Base-by-base conservation (phyloP, 2,888 invertebrate species). In the Teleiodes luculella region DNA sequence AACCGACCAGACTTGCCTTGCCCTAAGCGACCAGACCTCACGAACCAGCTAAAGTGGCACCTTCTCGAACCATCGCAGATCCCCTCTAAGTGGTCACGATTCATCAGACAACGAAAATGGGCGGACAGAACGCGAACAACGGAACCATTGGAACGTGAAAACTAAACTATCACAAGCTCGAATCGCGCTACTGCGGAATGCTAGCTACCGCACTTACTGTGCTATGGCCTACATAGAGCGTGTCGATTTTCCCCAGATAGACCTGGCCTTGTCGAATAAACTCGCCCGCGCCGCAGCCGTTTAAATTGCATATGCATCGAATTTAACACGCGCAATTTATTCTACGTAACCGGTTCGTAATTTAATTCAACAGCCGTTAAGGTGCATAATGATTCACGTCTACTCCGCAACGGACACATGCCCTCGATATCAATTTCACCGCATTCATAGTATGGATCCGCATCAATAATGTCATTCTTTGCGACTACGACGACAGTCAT, bases 231-330 rank as follows among this genome's bases (percentile, higher is more conserved):
- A 86, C 78, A 81, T 84, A 78, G 74, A 80, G 81, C 80, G 77
- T 80, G 80, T 81, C 74, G 83, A 87, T 87, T 83, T 84, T 81
- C 76, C 72, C 75, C 70, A 69, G 86, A 86, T 86, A 86, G 72
- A 68, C 78, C 65, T 81, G 82, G 81, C 87, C 85, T 87, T 85
- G 83, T 73, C 67, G 76, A 74, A 78, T 69, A 80, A n/a, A 80
- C 75, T 62, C 70, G 72, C 72, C 71, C 79, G 78, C 75, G 62
- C 70, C 72, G 72, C 71, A 79, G 78, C 72, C 82, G 83, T 83
- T 85, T 83, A 81, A 80, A 82, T 80, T 84, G 81, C 77, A 80
- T 74, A 76, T 77, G 64, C 66, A 66, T 65, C 71, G 75, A 74
- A 78, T 80, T 77, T 73, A 72, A 76, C 73, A 72, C 69, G 70